Percentiles rank a stretch among this genome's conserved stretches.
These are phyloP conservation scores for Heliconius eleuchia DNA, from an alignment of 1,140 invertebrate genomes.

Conservation along the genomic window DNA sequence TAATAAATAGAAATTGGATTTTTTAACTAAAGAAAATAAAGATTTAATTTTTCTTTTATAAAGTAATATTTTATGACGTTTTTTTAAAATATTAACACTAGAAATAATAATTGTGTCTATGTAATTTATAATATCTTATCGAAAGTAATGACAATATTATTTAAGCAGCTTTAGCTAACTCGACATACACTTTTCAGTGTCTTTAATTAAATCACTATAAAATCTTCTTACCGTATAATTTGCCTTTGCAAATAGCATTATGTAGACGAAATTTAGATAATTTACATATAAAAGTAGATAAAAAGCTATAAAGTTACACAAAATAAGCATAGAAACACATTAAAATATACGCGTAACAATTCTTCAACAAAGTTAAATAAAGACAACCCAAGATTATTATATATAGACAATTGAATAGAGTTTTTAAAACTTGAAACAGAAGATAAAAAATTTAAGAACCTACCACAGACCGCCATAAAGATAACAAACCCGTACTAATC, in stretches of 20 bases:
- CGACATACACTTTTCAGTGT: too few relatives aligned
- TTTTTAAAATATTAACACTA: too few relatives aligned
- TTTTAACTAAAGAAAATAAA: too few relatives aligned
- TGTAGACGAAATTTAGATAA: background rate
- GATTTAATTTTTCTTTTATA: too few relatives aligned
- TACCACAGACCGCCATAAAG: slow-evolving; percentile 19
- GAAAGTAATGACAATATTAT: too few relatives aligned
- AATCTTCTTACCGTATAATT: too few relatives aligned
- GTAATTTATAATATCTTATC: too few relatives aligned
- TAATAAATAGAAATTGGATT: too few relatives aligned
- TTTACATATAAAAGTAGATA: background rate
- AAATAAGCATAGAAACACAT: background rate
- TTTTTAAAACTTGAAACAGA: slow-evolving; percentile 9
- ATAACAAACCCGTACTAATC: slow-evolving; percentile 27
- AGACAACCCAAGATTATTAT: background rate
- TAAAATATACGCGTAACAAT: background rate
- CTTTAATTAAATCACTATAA: too few relatives aligned
- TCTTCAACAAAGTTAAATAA: background rate
- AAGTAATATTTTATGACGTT: too few relatives aligned
- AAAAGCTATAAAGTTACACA: background rate
- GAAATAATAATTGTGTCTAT: too few relatives aligned
- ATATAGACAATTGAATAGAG: background rate
- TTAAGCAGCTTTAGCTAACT: too few relatives aligned
- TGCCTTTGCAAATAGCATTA: background rate
- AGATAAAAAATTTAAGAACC: slow-evolving; percentile 12